Evolutionary conservation across 2,113 vertebrate genomes (phyloP), one percentile per base, ranked within the genome.

Genomic region (Corythornis cristatus): DNA sequence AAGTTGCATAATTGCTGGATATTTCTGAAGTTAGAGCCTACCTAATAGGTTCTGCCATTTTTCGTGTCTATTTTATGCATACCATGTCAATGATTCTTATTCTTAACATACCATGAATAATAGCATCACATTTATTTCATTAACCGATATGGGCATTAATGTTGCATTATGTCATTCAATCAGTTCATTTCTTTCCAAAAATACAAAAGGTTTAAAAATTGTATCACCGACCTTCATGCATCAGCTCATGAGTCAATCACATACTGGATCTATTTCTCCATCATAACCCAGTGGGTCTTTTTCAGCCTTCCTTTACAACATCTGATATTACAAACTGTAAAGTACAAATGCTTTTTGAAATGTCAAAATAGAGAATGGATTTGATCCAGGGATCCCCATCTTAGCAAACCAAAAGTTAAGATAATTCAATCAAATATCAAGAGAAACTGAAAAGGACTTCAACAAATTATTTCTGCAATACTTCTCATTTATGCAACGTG

Each of bases 51-150:
- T 92, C 75, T 89, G 72, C 87, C 86, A 89, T 89, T 91, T 67
- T 76, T 93, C n/a, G 25, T 11, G 31, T 77, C 93, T 83, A 91
- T 42, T 96, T 92, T 92, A 81, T 88, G 33, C 81, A 72, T 81
- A 92, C 84, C 95, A 71, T 89, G 71, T 82, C 89, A 93, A 57
- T 78, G 67, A 79, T 45, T 96, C 83, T 95, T 80, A 91, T 80
- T 93, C 95, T 90, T 94, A 94, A 96, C 92, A 95, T 86, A 88
- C 29, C 86, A 85, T 37, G 87, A 93, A 66, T 87, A 95, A 95
- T 90, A 81, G 90, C 86, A 72, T 20, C 2, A 33, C 79, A 72
- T 91, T 93, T 83, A 92, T 91, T 94, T 93, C 89, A 86, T 88
- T 94, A 92, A 80, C 79, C 67, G 64, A 85, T 92, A 84, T 0